A percentile compares a stretch with the other conserved stretches of the same genome.
These are phyloP conservation scores for Buphagus erythrorhynchus DNA, from an alignment of 2,797 vertebrate genomes.

Conservation along the genomic window DNA sequence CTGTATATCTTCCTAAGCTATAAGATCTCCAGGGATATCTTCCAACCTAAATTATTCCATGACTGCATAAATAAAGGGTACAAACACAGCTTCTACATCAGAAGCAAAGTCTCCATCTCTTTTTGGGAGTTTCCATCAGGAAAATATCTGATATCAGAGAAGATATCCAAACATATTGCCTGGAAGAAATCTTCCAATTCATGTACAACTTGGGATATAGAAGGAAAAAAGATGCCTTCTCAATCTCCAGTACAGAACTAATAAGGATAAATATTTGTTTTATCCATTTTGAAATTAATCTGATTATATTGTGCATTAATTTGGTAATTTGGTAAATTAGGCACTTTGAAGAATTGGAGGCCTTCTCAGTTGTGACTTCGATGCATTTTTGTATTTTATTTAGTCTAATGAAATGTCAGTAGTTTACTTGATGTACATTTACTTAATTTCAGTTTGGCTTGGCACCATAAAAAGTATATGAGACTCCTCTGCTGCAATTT, in stretches of 20 bases:
- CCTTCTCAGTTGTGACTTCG: neutral
- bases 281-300: neutral
- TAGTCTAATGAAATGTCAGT: neutral
- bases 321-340: neutral
- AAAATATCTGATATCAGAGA: neutral
- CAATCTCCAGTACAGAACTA: neutral
- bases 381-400: neutral
- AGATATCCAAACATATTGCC: neutral
- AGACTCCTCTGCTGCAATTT: neutral
- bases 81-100: neutral
- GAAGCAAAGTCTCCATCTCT: neutral
- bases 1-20: neutral
- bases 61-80: neutral
- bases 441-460: neutral
- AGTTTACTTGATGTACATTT: neutral
- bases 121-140: neutral
- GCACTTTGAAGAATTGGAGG: neutral
- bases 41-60: neutral
- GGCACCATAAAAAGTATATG: neutral
- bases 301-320: neutral
- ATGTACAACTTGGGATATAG: neutral
- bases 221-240: neutral
- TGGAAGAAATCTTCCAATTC: neutral
- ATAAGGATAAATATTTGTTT: neutral
- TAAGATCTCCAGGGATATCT: neutral